These are phyloP conservation scores for Melanargia galathea DNA, from an alignment of 2,888 invertebrate species.

Conservation along the genomic window DNA sequence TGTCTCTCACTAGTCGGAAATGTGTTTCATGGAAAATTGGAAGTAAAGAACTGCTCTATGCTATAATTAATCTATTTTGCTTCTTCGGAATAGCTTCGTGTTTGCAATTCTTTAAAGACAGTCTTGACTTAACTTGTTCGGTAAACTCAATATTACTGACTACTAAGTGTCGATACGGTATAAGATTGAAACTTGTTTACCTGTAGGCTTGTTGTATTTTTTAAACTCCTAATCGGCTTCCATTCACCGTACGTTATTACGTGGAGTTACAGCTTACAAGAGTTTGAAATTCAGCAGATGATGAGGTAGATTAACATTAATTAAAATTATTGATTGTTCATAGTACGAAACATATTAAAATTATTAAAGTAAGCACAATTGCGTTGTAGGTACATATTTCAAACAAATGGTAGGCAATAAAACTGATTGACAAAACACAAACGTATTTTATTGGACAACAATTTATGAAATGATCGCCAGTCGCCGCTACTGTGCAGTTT, in stretches of 20 bases:
- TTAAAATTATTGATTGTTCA: too few species aligned
- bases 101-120: conserved; percentile 1
- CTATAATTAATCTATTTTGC: conserved; percentile 2
- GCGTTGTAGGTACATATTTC: background rate
- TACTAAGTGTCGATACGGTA: background rate
- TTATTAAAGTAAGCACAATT: background rate
- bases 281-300: too few species aligned
- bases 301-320: too few species aligned
- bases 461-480: conserved; percentile 13
- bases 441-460: conserved; percentile 36
- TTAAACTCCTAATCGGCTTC: too few species aligned
- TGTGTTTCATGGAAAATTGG: background rate
- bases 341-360: too few species aligned
- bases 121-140: conserved; percentile 1
- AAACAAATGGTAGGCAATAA: conserved; percentile 39
- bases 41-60: background rate
- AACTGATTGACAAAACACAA: conserved; percentile 44
- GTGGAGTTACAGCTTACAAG: too few species aligned
- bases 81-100: background rate
- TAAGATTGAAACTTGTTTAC: background rate
- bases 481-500: background rate
- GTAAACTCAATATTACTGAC: background rate
- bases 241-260: too few species aligned
- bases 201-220: background rate
- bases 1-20: background rate